These are phyloP conservation scores for Sicus ferrugineus DNA, from an alignment of 2,888 invertebrate species.

Conservation along the genomic window DNA sequence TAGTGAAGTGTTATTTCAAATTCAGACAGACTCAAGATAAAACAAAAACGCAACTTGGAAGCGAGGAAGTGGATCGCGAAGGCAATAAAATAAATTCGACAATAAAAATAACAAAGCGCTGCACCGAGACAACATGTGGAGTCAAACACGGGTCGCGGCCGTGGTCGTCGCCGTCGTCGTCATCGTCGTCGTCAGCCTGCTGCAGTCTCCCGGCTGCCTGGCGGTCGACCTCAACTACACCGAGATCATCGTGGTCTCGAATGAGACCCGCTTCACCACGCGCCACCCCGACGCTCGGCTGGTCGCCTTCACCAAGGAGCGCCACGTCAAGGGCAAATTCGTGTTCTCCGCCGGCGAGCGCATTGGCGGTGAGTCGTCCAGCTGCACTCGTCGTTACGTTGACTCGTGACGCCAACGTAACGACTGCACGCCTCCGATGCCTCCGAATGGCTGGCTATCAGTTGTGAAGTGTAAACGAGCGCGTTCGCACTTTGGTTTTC, in stretches of 20 bases:
- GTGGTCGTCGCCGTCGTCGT: too few relatives aligned
- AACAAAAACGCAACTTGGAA: too few relatives aligned
- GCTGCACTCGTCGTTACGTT: too few relatives aligned
- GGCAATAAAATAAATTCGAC: conserved; percentile 8
- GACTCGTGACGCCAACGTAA: too few relatives aligned
- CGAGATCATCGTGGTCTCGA: conserved; percentile 50
- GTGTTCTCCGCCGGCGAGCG: conserved; percentile 54
- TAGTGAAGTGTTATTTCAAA: too few relatives aligned
- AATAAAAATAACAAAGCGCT: neutral
- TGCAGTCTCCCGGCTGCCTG: conserved; percentile 27
- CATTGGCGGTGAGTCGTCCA: conserved; percentile 53
- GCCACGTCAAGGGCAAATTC: conserved; percentile 57
- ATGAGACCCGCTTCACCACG: conserved; percentile 48
- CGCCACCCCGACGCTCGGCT: conserved; percentile 46
- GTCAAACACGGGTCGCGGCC: too few relatives aligned
- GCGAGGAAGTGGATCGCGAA: conserved; percentile 5
- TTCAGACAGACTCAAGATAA: conserved; percentile 6
- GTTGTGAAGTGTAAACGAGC: too few relatives aligned
- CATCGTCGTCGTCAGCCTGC: too few relatives aligned
- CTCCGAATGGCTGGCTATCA: too few relatives aligned
- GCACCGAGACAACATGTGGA: conserved; percentile 4
- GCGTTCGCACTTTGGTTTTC: too few relatives aligned
- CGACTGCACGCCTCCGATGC: too few relatives aligned
- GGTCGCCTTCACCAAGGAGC: conserved; percentile 48
- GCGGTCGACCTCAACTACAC: conserved; percentile 50